Conservation (phyloP, 2,888 invertebrate species). For the Dasysyrphus albostriatus region DNA sequence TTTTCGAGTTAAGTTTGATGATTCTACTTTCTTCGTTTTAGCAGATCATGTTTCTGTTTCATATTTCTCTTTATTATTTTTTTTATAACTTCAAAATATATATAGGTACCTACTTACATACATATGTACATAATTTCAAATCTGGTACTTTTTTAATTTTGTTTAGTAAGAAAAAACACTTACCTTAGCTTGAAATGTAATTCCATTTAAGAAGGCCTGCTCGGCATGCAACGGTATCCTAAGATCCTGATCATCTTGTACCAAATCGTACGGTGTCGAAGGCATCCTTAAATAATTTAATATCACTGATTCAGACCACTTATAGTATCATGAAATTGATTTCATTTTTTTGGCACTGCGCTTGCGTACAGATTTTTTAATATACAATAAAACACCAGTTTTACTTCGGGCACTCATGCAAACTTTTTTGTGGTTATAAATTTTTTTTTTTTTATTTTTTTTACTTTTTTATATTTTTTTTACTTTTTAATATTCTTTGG, state of each 20-base stretch:
- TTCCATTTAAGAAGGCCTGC: slow-evolving; percentile 96
- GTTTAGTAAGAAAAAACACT: too few species aligned
- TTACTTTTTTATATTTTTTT: neutral
- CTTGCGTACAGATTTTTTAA: slow-evolving; percentile 82
- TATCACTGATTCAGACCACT: slow-evolving; percentile 84
- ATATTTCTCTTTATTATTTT: too few species aligned
- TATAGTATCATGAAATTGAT: slow-evolving; percentile 84
- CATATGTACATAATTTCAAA: too few species aligned
- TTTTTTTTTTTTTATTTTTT: slow-evolving; percentile 7
- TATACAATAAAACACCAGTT: slow-evolving; percentile 82
- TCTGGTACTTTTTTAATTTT: too few species aligned
- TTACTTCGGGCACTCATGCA: slow-evolving; percentile 82
- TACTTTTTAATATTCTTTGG: neutral
- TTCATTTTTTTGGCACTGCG: slow-evolving; percentile 84
- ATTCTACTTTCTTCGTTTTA: too few species aligned
- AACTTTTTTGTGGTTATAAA: slow-evolving; percentile 73
- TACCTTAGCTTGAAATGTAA: slow-evolving; percentile 99
- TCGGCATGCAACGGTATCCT: slow-evolving; percentile 98
- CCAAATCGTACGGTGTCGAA: slow-evolving; percentile 95
- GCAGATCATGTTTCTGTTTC: too few species aligned
- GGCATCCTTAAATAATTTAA: slow-evolving; percentile 88
- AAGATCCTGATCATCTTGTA: slow-evolving; percentile 97
- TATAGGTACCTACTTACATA: too few species aligned
- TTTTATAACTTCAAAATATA: too few species aligned
- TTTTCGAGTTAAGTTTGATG: too few species aligned